Base-by-base conservation (phyloP, 2,888 invertebrate species). In the Panzeria rudis region DNA sequence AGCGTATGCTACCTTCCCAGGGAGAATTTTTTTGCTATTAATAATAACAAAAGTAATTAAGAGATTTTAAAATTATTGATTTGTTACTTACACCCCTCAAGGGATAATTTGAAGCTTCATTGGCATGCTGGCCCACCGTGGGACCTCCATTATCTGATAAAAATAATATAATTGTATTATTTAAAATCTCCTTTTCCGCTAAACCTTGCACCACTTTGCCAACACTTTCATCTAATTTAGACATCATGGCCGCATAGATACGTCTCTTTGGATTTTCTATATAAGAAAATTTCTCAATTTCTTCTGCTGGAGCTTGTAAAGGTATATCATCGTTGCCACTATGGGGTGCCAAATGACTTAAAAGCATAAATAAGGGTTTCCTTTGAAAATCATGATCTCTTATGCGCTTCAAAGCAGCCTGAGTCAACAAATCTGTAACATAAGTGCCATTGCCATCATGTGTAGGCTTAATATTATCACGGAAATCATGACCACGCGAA, bases 141-240 rank as follows among this genome's bases (percentile, higher is more conserved):
- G 96, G 96, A 0, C 96, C 97, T 0, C 98, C 97, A 90, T 98
- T 98, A 91, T 98, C 98, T 7, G 97, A 96, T 87, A 96, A 94
- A 91, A 98, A 98, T 0, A 97, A 91, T 73, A 98, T 94, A 35
- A 98, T 94, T 0, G 97, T 96, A 90, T 98, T 96, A 62, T 97
- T 93, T 85, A 98, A 93, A 92, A 98, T 95, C 4, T 94, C 94
- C 84, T 94, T 95, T 0, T 94, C 90, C 29, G 94, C 93, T 54
- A 98, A 92, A 3, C 96, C 95, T 66, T 94, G 90, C 0, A 97
- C 94, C 9, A 98, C 94, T 68, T 94, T 93, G 0, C 97, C 98
- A 3, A 98, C 95, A 64, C 97, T 96, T 78, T 96, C 95, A 90
- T 98, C 98, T 88, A 98, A 93, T 86, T 96, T 95, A 29, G 96